Percentiles rank a stretch among this genome's conserved stretches.
Evolutionary conservation across 2,113 vertebrate genomes (phyloP).

Genomic region (Actenoides lindsayi): DNA sequence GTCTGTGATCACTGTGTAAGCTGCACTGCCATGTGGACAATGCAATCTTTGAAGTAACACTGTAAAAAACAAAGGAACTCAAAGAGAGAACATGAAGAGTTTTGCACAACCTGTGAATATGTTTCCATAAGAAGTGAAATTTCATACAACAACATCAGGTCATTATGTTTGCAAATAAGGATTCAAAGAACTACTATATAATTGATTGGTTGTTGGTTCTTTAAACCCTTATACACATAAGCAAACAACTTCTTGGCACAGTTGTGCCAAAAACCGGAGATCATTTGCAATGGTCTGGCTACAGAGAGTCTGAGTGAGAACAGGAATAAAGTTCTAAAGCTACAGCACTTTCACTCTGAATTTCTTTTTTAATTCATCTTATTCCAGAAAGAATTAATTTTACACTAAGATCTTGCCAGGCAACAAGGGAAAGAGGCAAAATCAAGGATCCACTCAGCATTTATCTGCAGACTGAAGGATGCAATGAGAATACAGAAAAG

Average conservation of each 20-base stretch:
- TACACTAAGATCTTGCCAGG: not conserved
- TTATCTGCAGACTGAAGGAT: not conserved
- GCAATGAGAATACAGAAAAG: not conserved
- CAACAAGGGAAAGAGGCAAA: not conserved
- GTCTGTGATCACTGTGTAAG: not conserved
- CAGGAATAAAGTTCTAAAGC: not conserved
- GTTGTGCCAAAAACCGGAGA: not conserved
- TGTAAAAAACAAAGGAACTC: not conserved
- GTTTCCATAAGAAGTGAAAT: not conserved
- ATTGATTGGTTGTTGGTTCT: not conserved
- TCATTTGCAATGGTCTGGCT: not conserved
- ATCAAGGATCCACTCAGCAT: not conserved
- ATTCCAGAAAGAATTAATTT: constrained; percentile 6
- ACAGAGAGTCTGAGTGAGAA: not conserved
- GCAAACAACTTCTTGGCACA: not conserved
- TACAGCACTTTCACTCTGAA: not conserved
- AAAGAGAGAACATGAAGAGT: not conserved
- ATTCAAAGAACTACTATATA: not conserved
- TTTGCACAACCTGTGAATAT: not conserved
- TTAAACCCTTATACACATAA: not conserved
- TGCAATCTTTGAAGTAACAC: not conserved
- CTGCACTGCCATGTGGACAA: not conserved
- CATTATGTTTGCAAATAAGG: not conserved
- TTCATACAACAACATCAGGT: not conserved
- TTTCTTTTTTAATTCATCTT: not conserved